Evolutionary conservation across 2,113 vertebrate species (phyloP).

Genomic region (Ardeotis arabs): DNA sequence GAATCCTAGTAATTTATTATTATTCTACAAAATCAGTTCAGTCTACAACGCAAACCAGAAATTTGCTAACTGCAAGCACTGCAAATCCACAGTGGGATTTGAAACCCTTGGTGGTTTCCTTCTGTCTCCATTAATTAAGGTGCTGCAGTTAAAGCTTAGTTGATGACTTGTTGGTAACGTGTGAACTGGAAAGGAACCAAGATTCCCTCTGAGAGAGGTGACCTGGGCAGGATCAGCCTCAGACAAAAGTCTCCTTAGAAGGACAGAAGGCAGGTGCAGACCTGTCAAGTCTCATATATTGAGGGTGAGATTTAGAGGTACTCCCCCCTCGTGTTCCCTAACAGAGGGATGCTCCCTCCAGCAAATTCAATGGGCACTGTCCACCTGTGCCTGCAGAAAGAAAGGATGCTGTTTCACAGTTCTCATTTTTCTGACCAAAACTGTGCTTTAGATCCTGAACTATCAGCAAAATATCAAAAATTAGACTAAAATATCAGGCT

Average conservation of each 20-base stretch:
- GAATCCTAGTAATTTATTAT: not conserved
- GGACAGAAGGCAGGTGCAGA: not conserved
- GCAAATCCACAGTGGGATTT: not conserved
- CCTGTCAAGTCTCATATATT: not conserved
- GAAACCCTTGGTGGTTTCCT: conserved; percentile 1
- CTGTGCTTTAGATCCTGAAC: not conserved
- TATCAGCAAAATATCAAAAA: not conserved
- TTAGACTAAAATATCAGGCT: not conserved
- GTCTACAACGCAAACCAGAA: not conserved
- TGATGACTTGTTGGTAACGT: not conserved
- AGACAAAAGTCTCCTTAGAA: not conserved
- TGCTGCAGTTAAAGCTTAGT: not conserved
- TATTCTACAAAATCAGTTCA: not conserved
- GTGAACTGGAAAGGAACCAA: not conserved
- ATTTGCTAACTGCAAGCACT: not conserved
- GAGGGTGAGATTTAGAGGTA: not conserved
- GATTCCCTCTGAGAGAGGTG: not conserved
- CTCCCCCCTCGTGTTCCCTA: not conserved
- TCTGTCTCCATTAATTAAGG: not conserved
- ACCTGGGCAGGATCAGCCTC: not conserved
- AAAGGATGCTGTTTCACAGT: not conserved
- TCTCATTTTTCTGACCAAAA: not conserved
- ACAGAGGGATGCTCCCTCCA: not conserved
- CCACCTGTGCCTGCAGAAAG: not conserved
- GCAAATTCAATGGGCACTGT: not conserved